phyloP scores from a whole-genome alignment of 2,888 invertebrate species.

The Agrochola lota region DNA sequence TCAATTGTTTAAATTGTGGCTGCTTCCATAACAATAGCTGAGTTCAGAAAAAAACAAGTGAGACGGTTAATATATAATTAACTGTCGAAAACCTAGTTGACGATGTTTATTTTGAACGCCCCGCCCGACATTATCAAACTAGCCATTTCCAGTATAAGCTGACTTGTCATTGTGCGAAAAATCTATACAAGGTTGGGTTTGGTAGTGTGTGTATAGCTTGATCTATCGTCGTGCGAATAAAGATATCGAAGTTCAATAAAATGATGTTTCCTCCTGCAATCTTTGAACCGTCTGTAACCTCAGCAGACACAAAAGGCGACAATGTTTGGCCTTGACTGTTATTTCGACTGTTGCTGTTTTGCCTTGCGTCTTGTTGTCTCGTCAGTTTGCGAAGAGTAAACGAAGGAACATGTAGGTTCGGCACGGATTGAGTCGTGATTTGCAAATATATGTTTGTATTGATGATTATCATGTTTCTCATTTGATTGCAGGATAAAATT shows the following conservation, averaged over 20 bases:
- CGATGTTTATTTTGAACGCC: neutral
- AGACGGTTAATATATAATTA: neutral
- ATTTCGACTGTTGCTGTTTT: constrained; percentile 33
- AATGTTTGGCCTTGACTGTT: constrained; percentile 31
- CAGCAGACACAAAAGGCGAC: constrained; percentile 37
- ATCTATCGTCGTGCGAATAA: neutral
- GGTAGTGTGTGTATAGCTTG: neutral
- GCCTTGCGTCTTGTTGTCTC: neutral
- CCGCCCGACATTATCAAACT: neutral
- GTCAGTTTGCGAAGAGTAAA: constrained; percentile 3
- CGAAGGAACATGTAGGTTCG: neutral
- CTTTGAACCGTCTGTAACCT: constrained; percentile 44
- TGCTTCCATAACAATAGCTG: neutral
- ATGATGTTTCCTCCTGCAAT: constrained; percentile 10
- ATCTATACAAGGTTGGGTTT: neutral
- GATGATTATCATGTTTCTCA: neutral
- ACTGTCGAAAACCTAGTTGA: neutral
- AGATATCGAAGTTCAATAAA: constrained; percentile 5
- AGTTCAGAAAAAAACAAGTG: neutral
- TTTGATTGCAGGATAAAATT: neutral
- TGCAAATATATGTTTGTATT: constrained; percentile 9
- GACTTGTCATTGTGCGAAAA: neutral
- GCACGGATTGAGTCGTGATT: neutral
- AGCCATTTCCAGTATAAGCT: neutral
- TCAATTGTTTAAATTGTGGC: neutral